Base-by-base conservation (phyloP, 2,797 vertebrate genomes). In the Capromys pilorides region DNA sequence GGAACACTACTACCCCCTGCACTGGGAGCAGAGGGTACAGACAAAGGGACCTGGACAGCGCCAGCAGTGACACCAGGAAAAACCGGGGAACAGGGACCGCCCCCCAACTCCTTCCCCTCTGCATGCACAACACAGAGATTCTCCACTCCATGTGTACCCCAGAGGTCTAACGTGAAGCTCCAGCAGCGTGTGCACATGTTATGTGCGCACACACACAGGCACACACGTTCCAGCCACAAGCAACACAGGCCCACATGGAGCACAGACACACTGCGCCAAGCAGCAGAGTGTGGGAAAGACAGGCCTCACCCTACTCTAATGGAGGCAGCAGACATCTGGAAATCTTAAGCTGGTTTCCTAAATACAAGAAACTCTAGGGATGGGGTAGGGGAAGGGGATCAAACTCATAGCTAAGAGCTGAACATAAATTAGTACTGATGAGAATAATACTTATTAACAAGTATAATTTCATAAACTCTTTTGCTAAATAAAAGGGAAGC, bases 251-350 rank as follows among this genome's bases (percentile, higher is more conserved):
- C 71, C 36, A 45, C 6, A 0, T 6, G 16, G 22, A 86, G 41
- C 73, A 51, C 78, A 66, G 79, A 45, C 11, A 22, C 33, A 10
- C 33, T 51, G 81, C 18, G 49, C 31, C 59, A 75, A 41, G 4
- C 13, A 79, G 39, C 0, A 39, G 39, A 51, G 41, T 62, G 75
- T 69, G 14, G 21, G 49, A 49, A 78, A 36, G 61, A 16, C 11
- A 59, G 61, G 36, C 64, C 73, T 71, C 31, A 16, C 45, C 69
- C 69, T 10, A 57, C 28, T 62, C 73, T 85, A 22, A 57, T 57
- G 33, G 71, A 83, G n/a, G 59, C 21, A 82, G 45, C 19, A 16
- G 21, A 86, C 94, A 95, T 62, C 71, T 95, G 95, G 71, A 95
- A 85, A 71, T 62, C 71, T 51, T 86, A 94, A 86, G 66, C 36